Evolutionary conservation across 2,113 vertebrate species (phyloP).

Genomic region (Penelope pileata): DNA sequence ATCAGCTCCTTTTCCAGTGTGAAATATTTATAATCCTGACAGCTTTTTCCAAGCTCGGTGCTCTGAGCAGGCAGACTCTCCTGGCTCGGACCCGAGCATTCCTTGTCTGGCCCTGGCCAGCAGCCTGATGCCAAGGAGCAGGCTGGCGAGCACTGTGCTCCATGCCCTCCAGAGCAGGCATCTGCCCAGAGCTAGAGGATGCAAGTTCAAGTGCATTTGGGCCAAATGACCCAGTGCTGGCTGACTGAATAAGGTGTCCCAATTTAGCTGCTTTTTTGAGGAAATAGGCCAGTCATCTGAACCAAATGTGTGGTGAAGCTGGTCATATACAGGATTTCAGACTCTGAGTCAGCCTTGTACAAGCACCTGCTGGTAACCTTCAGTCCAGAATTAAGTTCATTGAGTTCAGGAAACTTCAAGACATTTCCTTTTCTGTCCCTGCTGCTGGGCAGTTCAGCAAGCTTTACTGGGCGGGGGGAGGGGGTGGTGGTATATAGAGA

Average conservation of each 20-base stretch:
- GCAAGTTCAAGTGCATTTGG: background rate
- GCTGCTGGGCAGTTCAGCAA: background rate
- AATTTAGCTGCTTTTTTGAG: background rate
- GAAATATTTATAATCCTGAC: conserved; percentile 24
- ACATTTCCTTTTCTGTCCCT: background rate
- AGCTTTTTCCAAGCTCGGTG: background rate
- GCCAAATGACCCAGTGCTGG: background rate
- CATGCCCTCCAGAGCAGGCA: background rate
- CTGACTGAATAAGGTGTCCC: background rate
- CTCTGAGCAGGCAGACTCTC: background rate
- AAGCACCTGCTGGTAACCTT: background rate
- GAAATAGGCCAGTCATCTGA: background rate
- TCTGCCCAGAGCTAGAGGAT: background rate
- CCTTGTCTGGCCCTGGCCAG: background rate
- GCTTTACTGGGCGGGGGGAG: background rate
- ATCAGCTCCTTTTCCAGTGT: background rate
- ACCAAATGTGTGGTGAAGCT: background rate
- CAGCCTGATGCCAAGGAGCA: background rate
- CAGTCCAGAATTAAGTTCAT: background rate
- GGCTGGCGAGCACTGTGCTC: background rate
- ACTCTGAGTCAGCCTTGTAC: background rate
- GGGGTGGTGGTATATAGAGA: fast-evolving
- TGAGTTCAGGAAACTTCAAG: background rate
- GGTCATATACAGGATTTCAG: background rate
- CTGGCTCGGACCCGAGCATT: background rate